These are phyloP conservation scores for Cyrtodaria siliqua DNA, from an alignment of 2,888 invertebrate genomes.

Conservation along the genomic window DNA sequence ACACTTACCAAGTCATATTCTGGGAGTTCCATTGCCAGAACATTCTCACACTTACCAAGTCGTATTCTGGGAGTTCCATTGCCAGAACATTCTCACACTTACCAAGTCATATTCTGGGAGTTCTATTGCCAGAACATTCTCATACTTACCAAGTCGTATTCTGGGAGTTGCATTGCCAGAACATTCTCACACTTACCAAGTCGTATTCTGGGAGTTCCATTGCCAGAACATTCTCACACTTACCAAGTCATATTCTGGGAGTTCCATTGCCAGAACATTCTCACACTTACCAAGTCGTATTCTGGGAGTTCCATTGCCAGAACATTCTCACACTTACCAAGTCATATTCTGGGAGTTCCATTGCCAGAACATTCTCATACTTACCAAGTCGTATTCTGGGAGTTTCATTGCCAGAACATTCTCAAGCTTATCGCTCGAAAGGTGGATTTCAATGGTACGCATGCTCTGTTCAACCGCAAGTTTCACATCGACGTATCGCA, in stretches of 20 bases:
- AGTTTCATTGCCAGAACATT: slow-evolving; percentile 65
- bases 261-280: too few species aligned
- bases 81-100: not conserved
- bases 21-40: too few species aligned
- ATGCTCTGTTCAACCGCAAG: slow-evolving; percentile 21
- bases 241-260: too few species aligned
- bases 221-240: too few species aligned
- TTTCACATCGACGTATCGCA: slow-evolving; percentile 75
- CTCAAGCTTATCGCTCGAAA: slow-evolving; percentile 67
- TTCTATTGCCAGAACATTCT: slow-evolving; percentile 59
- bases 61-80: too few species aligned
- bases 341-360: slow-evolving; percentile 73
- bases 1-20: too few species aligned
- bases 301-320: too few species aligned
- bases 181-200: too few species aligned
- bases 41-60: too few species aligned
- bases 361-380: slow-evolving; percentile 51
- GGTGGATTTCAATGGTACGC: slow-evolving; percentile 63
- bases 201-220: too few species aligned
- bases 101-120: slow-evolving; percentile 75
- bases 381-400: slow-evolving; percentile 74
- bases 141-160: slow-evolving; percentile 71
- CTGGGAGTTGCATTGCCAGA: slow-evolving; percentile 64
- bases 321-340: slow-evolving; percentile 51
- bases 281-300: too few species aligned